phyloP scores from a whole-genome alignment of 2,797 vertebrate genomes.

The Paramormyrops hopkinsi region DNA sequence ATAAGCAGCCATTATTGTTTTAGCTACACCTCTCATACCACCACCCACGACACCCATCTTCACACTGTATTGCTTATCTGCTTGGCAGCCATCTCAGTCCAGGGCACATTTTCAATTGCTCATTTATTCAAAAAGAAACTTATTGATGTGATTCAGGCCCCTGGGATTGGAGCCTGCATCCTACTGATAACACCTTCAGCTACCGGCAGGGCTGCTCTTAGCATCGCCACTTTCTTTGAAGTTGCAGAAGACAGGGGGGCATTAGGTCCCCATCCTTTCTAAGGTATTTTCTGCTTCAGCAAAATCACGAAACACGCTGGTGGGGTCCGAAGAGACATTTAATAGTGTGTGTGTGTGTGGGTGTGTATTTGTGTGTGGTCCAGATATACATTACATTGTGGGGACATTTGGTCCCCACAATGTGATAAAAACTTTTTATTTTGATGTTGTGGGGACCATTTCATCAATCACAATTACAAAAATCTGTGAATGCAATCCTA shows the following conservation, averaged over 20 bases:
- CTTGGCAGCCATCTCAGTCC: neutral
- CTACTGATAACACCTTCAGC: neutral
- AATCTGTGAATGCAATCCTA: too few species aligned
- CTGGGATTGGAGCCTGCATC: neutral
- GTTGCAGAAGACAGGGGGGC: neutral
- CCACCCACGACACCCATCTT: neutral
- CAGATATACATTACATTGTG: neutral
- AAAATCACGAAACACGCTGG: neutral
- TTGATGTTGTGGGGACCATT: neutral
- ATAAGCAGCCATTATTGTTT: neutral
- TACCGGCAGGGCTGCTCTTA: neutral
- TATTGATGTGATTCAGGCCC: neutral
- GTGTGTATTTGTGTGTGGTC: neutral
- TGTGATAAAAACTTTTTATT: neutral
- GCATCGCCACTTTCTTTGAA: neutral
- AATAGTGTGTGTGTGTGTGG: neutral
- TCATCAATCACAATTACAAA: too few species aligned
- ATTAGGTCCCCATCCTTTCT: neutral
- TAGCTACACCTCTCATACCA: neutral
- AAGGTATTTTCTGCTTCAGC: neutral
- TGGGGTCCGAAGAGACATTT: neutral
- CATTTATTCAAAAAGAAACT: neutral
- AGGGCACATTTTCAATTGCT: neutral
- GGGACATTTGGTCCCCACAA: neutral
- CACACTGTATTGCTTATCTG: neutral